Conservation (phyloP, 2,888 invertebrate species). For the Agapostemon virescens region DNA sequence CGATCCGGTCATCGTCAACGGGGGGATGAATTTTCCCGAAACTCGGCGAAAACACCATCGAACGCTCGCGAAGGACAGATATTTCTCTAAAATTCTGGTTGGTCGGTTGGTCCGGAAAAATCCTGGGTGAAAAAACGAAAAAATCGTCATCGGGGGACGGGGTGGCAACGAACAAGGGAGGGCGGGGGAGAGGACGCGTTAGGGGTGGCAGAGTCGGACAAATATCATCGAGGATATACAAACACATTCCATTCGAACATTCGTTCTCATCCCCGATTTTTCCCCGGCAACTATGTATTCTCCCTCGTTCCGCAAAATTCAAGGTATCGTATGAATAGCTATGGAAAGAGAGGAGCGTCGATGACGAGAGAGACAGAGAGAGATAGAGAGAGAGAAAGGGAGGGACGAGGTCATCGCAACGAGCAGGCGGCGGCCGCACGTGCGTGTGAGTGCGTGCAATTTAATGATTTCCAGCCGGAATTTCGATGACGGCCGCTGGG, state of each 20-base stretch:
- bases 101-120: neutral
- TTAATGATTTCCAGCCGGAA: slow-evolving; percentile 80
- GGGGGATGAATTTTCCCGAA: slow-evolving; percentile 12
- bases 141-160: slow-evolving; percentile 37
- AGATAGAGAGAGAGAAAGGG: slow-evolving; percentile 39
- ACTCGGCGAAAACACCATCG: slow-evolving; percentile 8
- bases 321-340: slow-evolving; percentile 61
- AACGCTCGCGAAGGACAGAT: neutral
- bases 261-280: slow-evolving; percentile 61
- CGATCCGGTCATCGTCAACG: neutral
- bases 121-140: neutral
- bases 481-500: slow-evolving; percentile 77
- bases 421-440: slow-evolving; percentile 63
- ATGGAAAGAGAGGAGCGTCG: slow-evolving; percentile 34
- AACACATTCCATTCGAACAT: slow-evolving; percentile 41
- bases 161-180: neutral
- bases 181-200: neutral
- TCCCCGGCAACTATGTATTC: slow-evolving; percentile 53
- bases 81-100: neutral
- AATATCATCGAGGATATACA: slow-evolving; percentile 41
- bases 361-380: slow-evolving; percentile 27
- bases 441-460: slow-evolving; percentile 75
- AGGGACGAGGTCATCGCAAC: slow-evolving; percentile 57
- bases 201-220: neutral
- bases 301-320: slow-evolving; percentile 57